Conservation (phyloP, 2,797 vertebrate genomes). For the Anas bernieri region DNA sequence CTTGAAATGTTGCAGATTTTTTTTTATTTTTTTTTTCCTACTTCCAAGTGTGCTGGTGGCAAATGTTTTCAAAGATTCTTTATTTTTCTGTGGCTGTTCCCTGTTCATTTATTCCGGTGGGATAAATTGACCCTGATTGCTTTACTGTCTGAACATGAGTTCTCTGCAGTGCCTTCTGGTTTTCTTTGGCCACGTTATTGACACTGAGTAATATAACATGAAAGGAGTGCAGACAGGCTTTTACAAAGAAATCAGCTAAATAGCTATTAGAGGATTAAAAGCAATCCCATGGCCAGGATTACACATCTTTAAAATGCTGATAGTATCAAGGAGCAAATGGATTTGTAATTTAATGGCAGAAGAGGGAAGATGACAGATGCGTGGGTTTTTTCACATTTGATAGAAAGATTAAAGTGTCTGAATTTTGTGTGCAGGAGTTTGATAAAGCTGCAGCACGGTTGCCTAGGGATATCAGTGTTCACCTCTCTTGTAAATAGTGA, state of each 20-base stretch:
- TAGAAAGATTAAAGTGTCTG: slow-evolving; percentile 49
- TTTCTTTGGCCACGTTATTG: slow-evolving; percentile 59
- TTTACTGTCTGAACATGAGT: slow-evolving; percentile 25
- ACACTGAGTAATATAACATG: slow-evolving; percentile 57
- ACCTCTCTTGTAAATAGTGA: not conserved
- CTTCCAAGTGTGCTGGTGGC: not conserved
- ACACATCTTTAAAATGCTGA: slow-evolving; percentile 45
- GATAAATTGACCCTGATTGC: slow-evolving; percentile 48
- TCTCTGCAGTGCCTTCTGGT: slow-evolving; percentile 28
- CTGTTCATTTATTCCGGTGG: slow-evolving; percentile 1
- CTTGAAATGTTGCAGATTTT: not conserved
- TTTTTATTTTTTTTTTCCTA: not conserved
- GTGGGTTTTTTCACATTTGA: not conserved
- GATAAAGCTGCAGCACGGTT: not conserved
- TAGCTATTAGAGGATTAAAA: slow-evolving; percentile 66
- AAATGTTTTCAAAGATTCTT: not conserved
- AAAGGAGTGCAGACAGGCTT: slow-evolving; percentile 62
- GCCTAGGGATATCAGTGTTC: not conserved
- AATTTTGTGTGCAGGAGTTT: not conserved
- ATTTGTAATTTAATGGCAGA: slow-evolving; percentile 60
- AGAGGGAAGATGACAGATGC: slow-evolving; percentile 8
- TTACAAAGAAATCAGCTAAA: slow-evolving; percentile 53
- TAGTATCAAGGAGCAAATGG: slow-evolving; percentile 65
- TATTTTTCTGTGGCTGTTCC: not conserved
- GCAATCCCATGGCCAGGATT: slow-evolving; percentile 46